Evolutionary conservation across 2,113 vertebrate genomes (phyloP).

Genomic region (Macrotis lagotis): DNA sequence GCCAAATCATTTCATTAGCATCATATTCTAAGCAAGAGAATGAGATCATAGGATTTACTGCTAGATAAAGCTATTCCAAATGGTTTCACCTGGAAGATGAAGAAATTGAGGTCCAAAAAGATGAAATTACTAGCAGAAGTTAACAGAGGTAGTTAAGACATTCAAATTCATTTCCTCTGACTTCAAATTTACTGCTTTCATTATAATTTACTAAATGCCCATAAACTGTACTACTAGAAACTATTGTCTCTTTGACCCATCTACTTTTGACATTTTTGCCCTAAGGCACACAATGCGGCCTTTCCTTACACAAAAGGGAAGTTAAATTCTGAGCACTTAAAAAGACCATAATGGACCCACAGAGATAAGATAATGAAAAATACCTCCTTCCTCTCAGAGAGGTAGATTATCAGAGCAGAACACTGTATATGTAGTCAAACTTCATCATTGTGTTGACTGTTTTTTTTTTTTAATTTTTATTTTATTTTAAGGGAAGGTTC

Average conservation of each 20-base stretch:
- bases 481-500: neutral
- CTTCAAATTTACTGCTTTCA: neutral
- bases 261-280: neutral
- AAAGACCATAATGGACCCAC: neutral
- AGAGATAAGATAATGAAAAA: neutral
- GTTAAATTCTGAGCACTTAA: neutral
- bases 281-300: neutral
- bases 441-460: neutral
- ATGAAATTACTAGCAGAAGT: neutral
- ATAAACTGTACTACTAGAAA: neutral
- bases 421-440: neutral
- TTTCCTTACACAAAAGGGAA: neutral
- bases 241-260: neutral
- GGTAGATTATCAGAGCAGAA: neutral
- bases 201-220: neutral
- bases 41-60: neutral
- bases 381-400: neutral
- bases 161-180: neutral
- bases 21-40: neutral
- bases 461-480: neutral
- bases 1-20: neutral
- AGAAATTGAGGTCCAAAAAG: neutral
- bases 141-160: neutral
- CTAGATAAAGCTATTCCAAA: neutral
- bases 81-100: neutral